These are phyloP conservation scores for Drosophila ercepeae DNA, from an alignment of 1,140 invertebrate genomes.

Conservation along the genomic window DNA sequence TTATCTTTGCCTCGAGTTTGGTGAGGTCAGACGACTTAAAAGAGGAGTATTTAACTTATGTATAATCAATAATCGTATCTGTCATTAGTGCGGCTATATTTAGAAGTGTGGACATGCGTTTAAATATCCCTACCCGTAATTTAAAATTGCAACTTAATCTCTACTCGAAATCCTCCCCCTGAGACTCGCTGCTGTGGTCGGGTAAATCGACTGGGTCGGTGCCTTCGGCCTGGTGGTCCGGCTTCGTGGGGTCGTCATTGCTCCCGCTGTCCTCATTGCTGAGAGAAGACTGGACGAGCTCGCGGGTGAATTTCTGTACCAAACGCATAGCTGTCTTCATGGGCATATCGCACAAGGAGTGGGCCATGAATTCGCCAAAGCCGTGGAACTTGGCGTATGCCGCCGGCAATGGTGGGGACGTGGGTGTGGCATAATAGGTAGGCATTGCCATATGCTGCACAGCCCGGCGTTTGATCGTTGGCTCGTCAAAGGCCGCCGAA, in stretches of 20 bases:
- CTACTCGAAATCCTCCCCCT: conserved; percentile 30
- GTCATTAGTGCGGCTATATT: conserved; percentile 37
- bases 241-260: conserved; percentile 17
- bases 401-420: conserved; percentile 7
- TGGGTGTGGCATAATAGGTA: conserved; percentile 5
- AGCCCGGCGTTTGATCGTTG: not conserved
- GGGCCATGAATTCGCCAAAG: conserved; percentile 77
- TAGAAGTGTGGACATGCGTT: conserved; percentile 27
- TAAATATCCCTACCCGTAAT: conserved; percentile 31
- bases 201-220: not conserved
- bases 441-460: conserved; percentile 12
- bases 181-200: conserved; percentile 39
- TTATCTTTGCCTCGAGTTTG: not conserved
- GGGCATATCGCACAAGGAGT: conserved; percentile 73
- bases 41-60: conserved; percentile 30
- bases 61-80: conserved; percentile 33
- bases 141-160: conserved; percentile 41
- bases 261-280: conserved; percentile 5
- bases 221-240: conserved; percentile 8
- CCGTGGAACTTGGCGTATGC: conserved; percentile 73
- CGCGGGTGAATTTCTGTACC: conserved; percentile 77
- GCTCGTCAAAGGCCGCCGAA: conserved; percentile 5
- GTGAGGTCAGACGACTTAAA: conserved; percentile 26
- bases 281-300: conserved; percentile 65
- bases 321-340: conserved; percentile 61